A percentile compares a stretch with the other conserved stretches of the same genome.
Evolutionary conservation across 2,797 vertebrate species (phyloP).

Genomic region (Ceyx erithaca): DNA sequence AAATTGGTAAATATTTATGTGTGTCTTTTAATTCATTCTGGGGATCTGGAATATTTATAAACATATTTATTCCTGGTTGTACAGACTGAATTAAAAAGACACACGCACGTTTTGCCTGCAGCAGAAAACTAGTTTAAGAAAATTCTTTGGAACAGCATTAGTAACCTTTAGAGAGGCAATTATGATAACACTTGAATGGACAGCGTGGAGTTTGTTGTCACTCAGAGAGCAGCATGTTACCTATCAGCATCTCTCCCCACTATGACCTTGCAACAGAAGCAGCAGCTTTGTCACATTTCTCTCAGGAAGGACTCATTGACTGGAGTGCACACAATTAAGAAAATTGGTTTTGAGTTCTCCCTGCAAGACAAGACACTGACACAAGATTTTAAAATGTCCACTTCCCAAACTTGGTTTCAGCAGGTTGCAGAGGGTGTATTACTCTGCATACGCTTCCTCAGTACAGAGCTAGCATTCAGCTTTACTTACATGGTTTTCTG

Average conservation of each 20-base stretch:
- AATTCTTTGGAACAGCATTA: constrained; percentile 67
- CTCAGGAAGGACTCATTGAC: not conserved
- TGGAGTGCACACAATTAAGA: not conserved
- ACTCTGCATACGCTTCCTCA: not conserved
- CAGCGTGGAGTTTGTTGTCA: constrained; percentile 63
- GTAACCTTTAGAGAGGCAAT: constrained; percentile 75
- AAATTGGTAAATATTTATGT: constrained; percentile 79
- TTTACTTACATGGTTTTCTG: not conserved
- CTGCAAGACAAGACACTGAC: not conserved
- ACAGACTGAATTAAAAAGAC: constrained; percentile 65
- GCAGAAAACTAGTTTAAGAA: constrained; percentile 71
- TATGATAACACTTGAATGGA: constrained; percentile 69
- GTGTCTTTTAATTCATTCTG: constrained; percentile 78
- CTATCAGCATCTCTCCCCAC: not conserved
- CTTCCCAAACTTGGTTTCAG: not conserved
- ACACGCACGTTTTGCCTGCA: constrained; percentile 49
- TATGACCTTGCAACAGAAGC: not conserved
- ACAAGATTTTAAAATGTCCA: not conserved
- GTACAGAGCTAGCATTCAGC: not conserved
- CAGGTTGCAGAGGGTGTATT: not conserved
- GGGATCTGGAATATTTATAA: constrained; percentile 63
- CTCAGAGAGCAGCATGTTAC: constrained; percentile 50
- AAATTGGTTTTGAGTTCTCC: not conserved
- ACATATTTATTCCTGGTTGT: constrained; percentile 59
- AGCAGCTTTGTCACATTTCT: not conserved